phyloP scores from a whole-genome alignment of 2,113 vertebrate species.

The Corythoichthys intestinalis region DNA sequence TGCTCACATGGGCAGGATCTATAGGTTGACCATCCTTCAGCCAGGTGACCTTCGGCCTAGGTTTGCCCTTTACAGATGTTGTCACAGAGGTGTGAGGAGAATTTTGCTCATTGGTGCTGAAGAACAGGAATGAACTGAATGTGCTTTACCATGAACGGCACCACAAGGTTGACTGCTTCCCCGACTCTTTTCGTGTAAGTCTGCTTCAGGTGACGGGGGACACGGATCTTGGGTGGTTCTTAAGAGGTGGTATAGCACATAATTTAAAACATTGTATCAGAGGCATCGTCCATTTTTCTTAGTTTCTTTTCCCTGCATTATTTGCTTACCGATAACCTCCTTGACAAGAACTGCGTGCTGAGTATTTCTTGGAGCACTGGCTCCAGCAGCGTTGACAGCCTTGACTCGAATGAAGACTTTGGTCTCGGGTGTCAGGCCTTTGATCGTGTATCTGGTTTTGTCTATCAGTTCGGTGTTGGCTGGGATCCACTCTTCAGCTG shows the following conservation, averaged over 20 bases:
- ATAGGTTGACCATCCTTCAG: slow-evolving; percentile 83
- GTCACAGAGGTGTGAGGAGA: slow-evolving; percentile 2
- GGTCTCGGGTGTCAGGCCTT: slow-evolving; percentile 75
- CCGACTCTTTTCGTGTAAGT: slow-evolving; percentile 90
- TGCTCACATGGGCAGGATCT: slow-evolving; percentile 86
- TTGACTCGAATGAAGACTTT: slow-evolving; percentile 91
- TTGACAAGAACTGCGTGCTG: slow-evolving; percentile 90
- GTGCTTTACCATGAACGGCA: slow-evolving; percentile 87
- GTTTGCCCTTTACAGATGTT: slow-evolving; percentile 79
- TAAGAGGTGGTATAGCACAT: slow-evolving; percentile 15
- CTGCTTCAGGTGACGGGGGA: slow-evolving; percentile 94
- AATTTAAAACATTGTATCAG: background rate
- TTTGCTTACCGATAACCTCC: slow-evolving; percentile 86
- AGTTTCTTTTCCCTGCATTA: background rate
- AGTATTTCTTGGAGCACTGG: slow-evolving; percentile 80
- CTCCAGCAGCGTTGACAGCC: slow-evolving; percentile 88
- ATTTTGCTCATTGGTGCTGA: background rate
- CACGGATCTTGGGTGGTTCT: slow-evolving; percentile 94
- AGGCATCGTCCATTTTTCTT: background rate
- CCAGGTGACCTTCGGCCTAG: slow-evolving; percentile 90
- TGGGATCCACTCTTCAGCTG: slow-evolving; percentile 84
- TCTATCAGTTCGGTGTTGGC: slow-evolving; percentile 87
- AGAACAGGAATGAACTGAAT: background rate
- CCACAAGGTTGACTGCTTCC: slow-evolving; percentile 92
- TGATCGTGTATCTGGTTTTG: slow-evolving; percentile 90